Conservation (phyloP, 2,797 vertebrate species). For the Eulemur albifrons region DNA sequence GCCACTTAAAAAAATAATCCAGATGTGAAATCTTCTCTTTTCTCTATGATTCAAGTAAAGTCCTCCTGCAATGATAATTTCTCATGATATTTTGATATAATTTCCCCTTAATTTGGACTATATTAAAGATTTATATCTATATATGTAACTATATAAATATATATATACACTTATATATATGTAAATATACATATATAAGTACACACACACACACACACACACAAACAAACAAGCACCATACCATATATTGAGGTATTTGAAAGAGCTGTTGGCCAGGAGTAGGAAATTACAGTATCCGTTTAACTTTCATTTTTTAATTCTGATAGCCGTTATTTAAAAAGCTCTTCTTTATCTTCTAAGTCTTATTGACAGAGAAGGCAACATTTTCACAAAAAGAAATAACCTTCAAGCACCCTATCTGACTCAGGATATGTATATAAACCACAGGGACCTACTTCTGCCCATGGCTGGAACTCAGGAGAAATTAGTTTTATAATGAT, state of each 20-base stretch:
- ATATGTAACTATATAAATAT: neutral
- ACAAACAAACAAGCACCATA: neutral
- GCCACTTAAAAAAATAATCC: neutral
- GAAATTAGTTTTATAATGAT: slow-evolving; percentile 31
- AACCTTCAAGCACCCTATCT: neutral
- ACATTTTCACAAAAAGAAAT: neutral
- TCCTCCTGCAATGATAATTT: slow-evolving; percentile 11
- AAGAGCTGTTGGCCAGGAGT: neutral
- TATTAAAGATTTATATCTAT: slow-evolving; percentile 7
- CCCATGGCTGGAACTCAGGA: neutral
- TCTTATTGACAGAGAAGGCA: neutral
- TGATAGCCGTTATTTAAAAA: neutral
- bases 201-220: neutral
- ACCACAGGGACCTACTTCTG: neutral
- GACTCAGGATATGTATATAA: neutral
- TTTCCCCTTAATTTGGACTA: slow-evolving; percentile 49
- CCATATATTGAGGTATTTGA: slow-evolving; percentile 19
- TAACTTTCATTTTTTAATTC: slow-evolving; percentile 27
- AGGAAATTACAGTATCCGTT: neutral
- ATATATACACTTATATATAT: neutral
- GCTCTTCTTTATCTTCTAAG: neutral
- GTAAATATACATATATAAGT: neutral
- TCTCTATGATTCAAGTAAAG: slow-evolving; percentile 17
- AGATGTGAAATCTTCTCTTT: neutral
- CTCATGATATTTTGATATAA: slow-evolving; percentile 12